Evolutionary conservation across 2,113 vertebrate genomes (phyloP), one percentile per base, ranked within the genome.

Genomic region (Chlamydotis undulata): DNA sequence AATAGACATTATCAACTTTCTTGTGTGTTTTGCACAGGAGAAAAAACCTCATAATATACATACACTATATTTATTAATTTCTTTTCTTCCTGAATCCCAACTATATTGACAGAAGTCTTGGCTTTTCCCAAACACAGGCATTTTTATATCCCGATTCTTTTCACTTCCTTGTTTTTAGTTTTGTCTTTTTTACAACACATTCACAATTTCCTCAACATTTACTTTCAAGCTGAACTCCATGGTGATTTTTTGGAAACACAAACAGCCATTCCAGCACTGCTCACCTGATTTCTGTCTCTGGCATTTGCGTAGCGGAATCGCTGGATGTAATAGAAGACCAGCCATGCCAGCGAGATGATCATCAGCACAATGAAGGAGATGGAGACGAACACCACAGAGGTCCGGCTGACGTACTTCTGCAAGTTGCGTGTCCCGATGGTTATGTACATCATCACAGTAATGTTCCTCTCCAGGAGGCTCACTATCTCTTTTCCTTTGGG

Each of bases 301-400:
- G 99, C 99, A 49, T 99, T 99, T 19, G 99, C 99, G 31, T 99
- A 99, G 94, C 99, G 99, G 95, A 99, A 99, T 70, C 99, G 98
- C 98, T 99, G 99, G 97, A 99, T 99, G 90, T 99, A 99, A 96
- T 99, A 99, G 98, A 99, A 99, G 98, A 99, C 99, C 53, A 99
- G 98, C 99, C 99, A 99, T 0, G 99, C 99, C 74, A 99, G 98
- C 2, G 99, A 99, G 97, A 99, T 99, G 98, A 99, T 99, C 99
- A 99, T 99, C 95, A 99, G 98, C 76, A 99, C 98, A 78, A 99
- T 99, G 98, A 99, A 99, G 97, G 99, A 99, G 98, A 99, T 99
- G 97, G 99, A 99, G 76, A 99, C 99, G 10, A 99, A 99, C 77
- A 99, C 99, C 33, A 99, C 99, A 0, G 99, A 99, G 2, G 99